Base-by-base conservation (phyloP, 2,113 vertebrate species). In the Mandrillus leucophaeus region DNA sequence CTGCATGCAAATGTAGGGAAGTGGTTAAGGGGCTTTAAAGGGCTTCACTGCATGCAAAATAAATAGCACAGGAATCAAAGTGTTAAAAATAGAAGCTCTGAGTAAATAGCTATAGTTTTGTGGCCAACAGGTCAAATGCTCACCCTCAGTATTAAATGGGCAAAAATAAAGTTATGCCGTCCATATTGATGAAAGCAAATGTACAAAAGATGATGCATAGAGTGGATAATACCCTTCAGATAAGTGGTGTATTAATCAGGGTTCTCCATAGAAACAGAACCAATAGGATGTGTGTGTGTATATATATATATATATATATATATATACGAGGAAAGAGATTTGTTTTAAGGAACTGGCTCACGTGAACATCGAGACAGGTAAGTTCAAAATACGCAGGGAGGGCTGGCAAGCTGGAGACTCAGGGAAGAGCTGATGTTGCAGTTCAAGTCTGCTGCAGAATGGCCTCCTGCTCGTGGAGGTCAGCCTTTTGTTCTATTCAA, bases 21-120 rank as follows among this genome's bases (percentile, higher is more conserved):
- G 13, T 93, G 64, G 43, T 70, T 90, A 88, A n/a, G 10, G n/a
- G 72, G 17, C n/a, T 90, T 86, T 93, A 30, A 96, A 95, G 55
- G 13, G 14, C 57, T 96, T 70, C 2, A 43, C 78, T 93, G 20
- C 11, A 48, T 38, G 30, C 4, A 43, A 75, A 88, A 93, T 17
- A 90, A 30, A 48, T 38, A 75, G 43, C 48, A 38, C 22, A 73
- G 61, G 25, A 92, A 83, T 82, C 45, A 50, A 35, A 45, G 38
- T 66, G 13, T 92, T 75, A 17, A 45, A 35, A 48, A 59, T 87
- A 70, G 90, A 61, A 48, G 20, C 55, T 55, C 23, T 22, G 25
- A 81, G 18, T 40, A 43, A 40, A 87, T 12, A 52, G 12, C 50
- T 92, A 0, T 61, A 79, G 80, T 27, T 76, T 66, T 83, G 38